Evolutionary conservation across 2,888 invertebrate genomes (phyloP), one percentile per base, ranked within the genome.

Genomic region (Thecophora atra): DNA sequence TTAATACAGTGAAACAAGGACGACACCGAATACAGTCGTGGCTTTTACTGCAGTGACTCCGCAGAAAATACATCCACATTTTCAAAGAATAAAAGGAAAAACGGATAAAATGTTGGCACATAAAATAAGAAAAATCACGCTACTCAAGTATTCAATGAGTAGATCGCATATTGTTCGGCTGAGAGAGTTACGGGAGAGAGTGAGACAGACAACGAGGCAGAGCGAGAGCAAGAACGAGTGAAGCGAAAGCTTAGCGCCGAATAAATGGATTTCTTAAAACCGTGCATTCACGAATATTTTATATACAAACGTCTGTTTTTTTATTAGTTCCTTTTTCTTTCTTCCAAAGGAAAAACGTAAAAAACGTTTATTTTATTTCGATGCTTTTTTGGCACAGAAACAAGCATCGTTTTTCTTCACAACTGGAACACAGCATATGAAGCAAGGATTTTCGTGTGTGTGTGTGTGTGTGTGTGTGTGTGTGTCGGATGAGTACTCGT

Each of bases 231-330:
- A 17, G 11, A 17, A n/a, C 47, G 47, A 47, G 37, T 8, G 37
- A 37, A 8, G 37, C 6, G 13, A n/a, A 47, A n/a, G 17, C n/a
- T 47, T 47, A 17, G 47, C 47, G 47, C 47, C 47, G 47, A 47
- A 47, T 11, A 47, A 52, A 37, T 11, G 37, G 37, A 37, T 37
- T 37, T 37, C 37, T 37, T 8, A 6, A 37, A 8, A 37, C 37
- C 37, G 5, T 28, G 54, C 24, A 51, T 11, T 44, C 60, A 66
- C 56, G 60, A 37, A 72, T 66, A 65, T 72, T 51, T 28, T 26
- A 28, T 60, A 60, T 60, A 60, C n/a, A 28, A 11, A 60, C 30
- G 28, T n/a, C n/a, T n/a, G n/a, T n/a, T n/a, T n/a, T n/a, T n/a
- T n/a, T n/a, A n/a, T n/a, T n/a, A n/a, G n/a, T n/a, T n/a, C n/a